Conservation (phyloP, 2,113 vertebrate species). For the Euleptes europaea region DNA sequence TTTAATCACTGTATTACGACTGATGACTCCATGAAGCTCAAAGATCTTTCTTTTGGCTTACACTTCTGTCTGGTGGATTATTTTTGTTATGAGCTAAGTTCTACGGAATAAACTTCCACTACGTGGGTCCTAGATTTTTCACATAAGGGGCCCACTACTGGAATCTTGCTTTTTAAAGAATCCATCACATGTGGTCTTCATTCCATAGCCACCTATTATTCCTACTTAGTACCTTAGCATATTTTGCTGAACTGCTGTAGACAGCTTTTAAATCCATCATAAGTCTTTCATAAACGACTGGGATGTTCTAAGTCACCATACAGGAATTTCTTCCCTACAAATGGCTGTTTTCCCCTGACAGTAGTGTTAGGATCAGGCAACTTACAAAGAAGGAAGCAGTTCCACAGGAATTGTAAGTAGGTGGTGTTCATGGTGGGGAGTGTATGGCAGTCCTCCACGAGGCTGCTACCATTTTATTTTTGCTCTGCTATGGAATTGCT, state of each 20-base stretch:
- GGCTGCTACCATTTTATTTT: neutral
- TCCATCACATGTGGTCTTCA: neutral
- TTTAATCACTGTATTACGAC: neutral
- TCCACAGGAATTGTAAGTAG: neutral
- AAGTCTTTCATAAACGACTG: neutral
- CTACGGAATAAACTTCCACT: neutral
- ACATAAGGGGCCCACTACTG: neutral
- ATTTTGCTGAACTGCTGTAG: neutral
- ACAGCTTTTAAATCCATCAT: neutral
- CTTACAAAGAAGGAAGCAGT: neutral
- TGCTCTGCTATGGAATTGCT: neutral
- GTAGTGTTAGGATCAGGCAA: too few relatives aligned
- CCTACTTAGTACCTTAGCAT: neutral
- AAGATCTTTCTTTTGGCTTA: neutral
- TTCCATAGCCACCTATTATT: neutral
- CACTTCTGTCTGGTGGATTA: neutral
- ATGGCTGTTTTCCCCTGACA: neutral
- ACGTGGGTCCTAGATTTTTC: neutral
- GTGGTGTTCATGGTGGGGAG: neutral
- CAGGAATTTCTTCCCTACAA: neutral
- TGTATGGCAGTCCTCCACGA: neutral
- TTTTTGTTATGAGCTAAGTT: neutral
- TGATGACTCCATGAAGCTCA: accelerated
- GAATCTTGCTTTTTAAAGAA: neutral
- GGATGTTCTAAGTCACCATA: neutral